phyloP scores from a whole-genome alignment of 2,797 vertebrate species.

The Caiman crocodilus region DNA sequence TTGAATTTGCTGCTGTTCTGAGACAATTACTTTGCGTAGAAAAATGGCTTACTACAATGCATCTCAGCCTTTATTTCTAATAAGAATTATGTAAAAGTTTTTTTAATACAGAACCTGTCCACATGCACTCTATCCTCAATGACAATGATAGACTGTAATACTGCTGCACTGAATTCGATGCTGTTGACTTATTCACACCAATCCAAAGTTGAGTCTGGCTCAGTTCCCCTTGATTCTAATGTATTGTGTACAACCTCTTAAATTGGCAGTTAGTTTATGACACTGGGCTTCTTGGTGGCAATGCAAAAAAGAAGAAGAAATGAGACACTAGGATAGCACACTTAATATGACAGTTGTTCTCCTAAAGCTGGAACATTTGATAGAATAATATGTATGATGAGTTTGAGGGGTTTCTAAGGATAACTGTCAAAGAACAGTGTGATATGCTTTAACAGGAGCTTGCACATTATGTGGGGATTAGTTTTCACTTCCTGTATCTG shows the following conservation, averaged over 20 bases:
- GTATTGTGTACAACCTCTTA: conserved; percentile 39
- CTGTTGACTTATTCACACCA: neutral
- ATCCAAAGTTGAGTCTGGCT: conserved; percentile 4
- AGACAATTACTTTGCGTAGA: neutral
- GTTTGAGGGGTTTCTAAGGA: neutral
- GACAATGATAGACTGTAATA: neutral
- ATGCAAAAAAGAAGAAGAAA: conserved; percentile 26
- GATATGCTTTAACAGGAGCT: neutral
- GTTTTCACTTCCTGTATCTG: neutral
- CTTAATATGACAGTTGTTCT: conserved; percentile 28
- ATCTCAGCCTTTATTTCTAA: neutral
- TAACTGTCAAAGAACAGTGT: neutral
- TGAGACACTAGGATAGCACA: neutral
- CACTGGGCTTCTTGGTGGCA: neutral
- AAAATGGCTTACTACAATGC: neutral
- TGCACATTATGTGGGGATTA: accelerated
- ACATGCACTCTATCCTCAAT: neutral
- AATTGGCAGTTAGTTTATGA: conserved; percentile 47
- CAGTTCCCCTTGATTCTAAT: neutral
- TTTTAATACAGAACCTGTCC: neutral
- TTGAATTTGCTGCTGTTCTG: neutral
- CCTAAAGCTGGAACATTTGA: neutral
- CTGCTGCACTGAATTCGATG: neutral
- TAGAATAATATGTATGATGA: neutral
- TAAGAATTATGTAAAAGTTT: neutral